phyloP scores from a whole-genome alignment of 2,888 invertebrate species.

The Uloborus plumipes region DNA sequence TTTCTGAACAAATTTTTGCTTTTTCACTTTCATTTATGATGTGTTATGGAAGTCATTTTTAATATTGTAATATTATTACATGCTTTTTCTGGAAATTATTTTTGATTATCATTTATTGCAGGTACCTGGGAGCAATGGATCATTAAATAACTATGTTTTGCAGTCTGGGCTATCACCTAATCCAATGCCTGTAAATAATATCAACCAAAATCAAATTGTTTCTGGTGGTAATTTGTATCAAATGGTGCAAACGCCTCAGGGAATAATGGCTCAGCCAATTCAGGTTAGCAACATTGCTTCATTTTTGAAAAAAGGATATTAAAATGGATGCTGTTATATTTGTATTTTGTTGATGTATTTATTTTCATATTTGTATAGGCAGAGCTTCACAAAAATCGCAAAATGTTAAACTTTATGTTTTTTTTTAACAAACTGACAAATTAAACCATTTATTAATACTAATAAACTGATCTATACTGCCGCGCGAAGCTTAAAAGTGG shows the following conservation, averaged over 20 bases:
- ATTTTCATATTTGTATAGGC: too few species aligned
- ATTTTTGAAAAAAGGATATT: background rate
- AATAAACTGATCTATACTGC: too few species aligned
- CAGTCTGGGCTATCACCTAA: constrained; percentile 68
- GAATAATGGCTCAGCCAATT: constrained; percentile 73
- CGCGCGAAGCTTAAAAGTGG: too few species aligned
- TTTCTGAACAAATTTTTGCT: too few species aligned
- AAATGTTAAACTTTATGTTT: too few species aligned
- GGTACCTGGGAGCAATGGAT: constrained; percentile 65
- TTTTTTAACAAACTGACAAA: too few species aligned
- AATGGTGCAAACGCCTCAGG: constrained; percentile 74
- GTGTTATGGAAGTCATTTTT: too few species aligned
- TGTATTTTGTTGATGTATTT: too few species aligned
- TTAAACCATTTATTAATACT: too few species aligned
- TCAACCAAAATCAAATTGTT: constrained; percentile 71
- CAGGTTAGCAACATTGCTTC: constrained; percentile 69
- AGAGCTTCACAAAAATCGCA: too few species aligned
- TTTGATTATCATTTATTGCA: constrained; percentile 13
- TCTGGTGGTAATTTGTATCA: constrained; percentile 73
- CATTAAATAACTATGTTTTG: constrained; percentile 68
- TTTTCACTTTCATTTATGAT: too few species aligned
- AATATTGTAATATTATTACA: too few species aligned
- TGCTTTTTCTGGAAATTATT: background rate
- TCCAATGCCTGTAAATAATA: constrained; percentile 69
- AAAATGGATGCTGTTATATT: background rate